These are phyloP conservation scores for Actinopyga echinites DNA, from an alignment of 53 echinoderm and acorn worm genomes.

Conservation along the genomic window DNA sequence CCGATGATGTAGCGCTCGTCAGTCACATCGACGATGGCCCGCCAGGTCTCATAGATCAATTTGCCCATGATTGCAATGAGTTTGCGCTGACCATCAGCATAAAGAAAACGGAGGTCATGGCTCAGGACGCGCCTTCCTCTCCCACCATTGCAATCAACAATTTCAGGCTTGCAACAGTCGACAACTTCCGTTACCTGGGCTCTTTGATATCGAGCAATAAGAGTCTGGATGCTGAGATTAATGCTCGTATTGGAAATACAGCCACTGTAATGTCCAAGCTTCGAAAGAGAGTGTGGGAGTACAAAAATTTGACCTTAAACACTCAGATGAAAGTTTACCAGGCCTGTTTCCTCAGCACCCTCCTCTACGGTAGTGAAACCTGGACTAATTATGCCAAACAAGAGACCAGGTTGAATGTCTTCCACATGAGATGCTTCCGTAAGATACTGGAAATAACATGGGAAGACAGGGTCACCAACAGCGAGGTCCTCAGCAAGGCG, in stretches of 20 bases:
- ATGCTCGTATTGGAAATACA: neutral
- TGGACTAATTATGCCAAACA: slow-evolving; percentile 24
- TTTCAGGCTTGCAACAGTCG: neutral
- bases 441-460: slow-evolving; percentile 30
- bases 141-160: too few species aligned
- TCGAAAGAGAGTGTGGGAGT: neutral
- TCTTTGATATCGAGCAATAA: neutral
- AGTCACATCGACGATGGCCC: slow-evolving; percentile 7
- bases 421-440: slow-evolving; percentile 27
- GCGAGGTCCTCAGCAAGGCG: slow-evolving; percentile 3
- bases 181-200: too few species aligned
- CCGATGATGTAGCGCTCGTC: slow-evolving; percentile 50
- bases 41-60: slow-evolving; percentile 22
- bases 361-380: slow-evolving; percentile 20
- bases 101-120: too few species aligned
- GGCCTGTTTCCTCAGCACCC: neutral
- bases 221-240: neutral
- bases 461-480: slow-evolving; percentile 53
- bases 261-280: neutral
- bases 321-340: slow-evolving; percentile 31
- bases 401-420: neutral
- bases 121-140: too few species aligned
- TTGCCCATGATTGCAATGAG: neutral
- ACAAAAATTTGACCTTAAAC: neutral
- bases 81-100: slow-evolving; percentile 22